A percentile compares a stretch with the other conserved stretches of the same genome.
Evolutionary conservation across 1,140 invertebrate species (phyloP).

Genomic region (Drosophila lacteicornis): DNA sequence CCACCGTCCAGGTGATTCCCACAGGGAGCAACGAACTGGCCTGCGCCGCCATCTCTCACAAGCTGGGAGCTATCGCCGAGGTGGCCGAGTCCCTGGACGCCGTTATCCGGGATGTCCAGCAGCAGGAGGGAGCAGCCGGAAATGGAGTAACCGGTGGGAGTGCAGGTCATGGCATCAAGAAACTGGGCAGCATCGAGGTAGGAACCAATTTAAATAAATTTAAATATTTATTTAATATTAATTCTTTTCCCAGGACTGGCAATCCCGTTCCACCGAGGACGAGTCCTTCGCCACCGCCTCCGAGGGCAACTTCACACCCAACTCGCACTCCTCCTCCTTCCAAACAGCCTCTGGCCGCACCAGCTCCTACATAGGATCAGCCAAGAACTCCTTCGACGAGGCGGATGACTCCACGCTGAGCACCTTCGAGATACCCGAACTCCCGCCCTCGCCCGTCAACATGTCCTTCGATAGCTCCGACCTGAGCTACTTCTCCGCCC

Average conservation of each 20-base stretch:
- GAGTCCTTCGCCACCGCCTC: conserved; percentile 90
- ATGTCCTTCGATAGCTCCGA: conserved; percentile 84
- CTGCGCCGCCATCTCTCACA: conserved; percentile 88
- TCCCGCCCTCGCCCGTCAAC: conserved; percentile 70
- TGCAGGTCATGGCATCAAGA: conserved; percentile 47
- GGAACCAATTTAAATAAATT: conserved; percentile 9
- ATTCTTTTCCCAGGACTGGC: conserved; percentile 75
- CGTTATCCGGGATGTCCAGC: conserved; percentile 86
- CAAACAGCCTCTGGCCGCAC: conserved; percentile 88
- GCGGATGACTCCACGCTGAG: conserved; percentile 76
- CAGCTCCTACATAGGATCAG: conserved; percentile 86
- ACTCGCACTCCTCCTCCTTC: conserved; percentile 89
- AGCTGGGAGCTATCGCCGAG: conserved; percentile 88
- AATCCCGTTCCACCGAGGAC: conserved; percentile 84
- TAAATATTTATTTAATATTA: background rate
- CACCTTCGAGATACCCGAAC: conserved; percentile 74
- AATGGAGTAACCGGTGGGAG: conserved; percentile 11
- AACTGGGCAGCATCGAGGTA: conserved; percentile 77
- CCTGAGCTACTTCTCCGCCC: conserved; percentile 72
- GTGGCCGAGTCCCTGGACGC: conserved; percentile 89
- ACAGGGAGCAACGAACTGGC: conserved; percentile 87
- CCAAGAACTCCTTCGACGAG: conserved; percentile 81
- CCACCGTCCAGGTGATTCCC: conserved; percentile 58
- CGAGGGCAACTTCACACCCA: conserved; percentile 88
- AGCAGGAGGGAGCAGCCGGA: conserved; percentile 66